A percentile compares a stretch with the other conserved stretches of the same genome.
These are phyloP conservation scores for Podarcis raffonei DNA, from an alignment of 2,113 vertebrate genomes.

Conservation along the genomic window DNA sequence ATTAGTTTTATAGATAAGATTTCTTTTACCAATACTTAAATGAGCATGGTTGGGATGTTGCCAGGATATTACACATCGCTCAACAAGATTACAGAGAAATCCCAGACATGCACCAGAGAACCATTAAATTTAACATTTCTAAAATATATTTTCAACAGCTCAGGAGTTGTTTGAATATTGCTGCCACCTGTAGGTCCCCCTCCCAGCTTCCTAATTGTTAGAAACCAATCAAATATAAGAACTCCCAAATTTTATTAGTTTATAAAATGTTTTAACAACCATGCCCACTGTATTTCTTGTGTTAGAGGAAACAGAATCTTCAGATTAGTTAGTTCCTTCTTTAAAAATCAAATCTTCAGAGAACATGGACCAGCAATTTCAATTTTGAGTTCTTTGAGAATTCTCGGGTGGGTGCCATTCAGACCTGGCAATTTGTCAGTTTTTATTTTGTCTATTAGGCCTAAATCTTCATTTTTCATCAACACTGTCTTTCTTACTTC, in stretches of 20 bases:
- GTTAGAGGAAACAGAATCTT: slow-evolving; percentile 66
- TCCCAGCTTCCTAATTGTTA: slow-evolving; percentile 50
- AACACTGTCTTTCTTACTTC: too few species aligned
- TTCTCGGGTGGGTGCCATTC: too few species aligned
- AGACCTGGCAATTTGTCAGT: too few species aligned
- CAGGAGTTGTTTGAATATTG: slow-evolving; percentile 55
- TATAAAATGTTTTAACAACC: slow-evolving; percentile 63
- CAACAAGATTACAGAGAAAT: slow-evolving; percentile 72
- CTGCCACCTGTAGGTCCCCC: slow-evolving; percentile 8
- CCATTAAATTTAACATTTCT: slow-evolving; percentile 68
- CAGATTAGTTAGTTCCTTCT: slow-evolving; percentile 69
- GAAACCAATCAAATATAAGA: slow-evolving; percentile 61
- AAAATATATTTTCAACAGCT: slow-evolving; percentile 70
- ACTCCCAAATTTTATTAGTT: slow-evolving; percentile 64
- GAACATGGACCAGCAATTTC: too few species aligned
- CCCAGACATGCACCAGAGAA: slow-evolving; percentile 63
- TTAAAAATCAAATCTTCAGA: slow-evolving; percentile 70
- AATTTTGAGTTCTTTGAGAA: too few species aligned
- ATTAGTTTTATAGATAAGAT: slow-evolving; percentile 62
- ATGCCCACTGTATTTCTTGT: slow-evolving; percentile 69
- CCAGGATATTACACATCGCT: slow-evolving; percentile 72
- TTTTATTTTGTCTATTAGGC: too few species aligned
- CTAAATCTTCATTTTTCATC: too few species aligned
- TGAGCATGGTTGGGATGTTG: slow-evolving; percentile 55
- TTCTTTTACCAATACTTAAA: slow-evolving; percentile 65